A percentile compares a stretch with the other conserved stretches of the same genome.
These are phyloP conservation scores for Forbesichthys papilliferus DNA, from an alignment of 2,113 vertebrate genomes.

Conservation along the genomic window DNA sequence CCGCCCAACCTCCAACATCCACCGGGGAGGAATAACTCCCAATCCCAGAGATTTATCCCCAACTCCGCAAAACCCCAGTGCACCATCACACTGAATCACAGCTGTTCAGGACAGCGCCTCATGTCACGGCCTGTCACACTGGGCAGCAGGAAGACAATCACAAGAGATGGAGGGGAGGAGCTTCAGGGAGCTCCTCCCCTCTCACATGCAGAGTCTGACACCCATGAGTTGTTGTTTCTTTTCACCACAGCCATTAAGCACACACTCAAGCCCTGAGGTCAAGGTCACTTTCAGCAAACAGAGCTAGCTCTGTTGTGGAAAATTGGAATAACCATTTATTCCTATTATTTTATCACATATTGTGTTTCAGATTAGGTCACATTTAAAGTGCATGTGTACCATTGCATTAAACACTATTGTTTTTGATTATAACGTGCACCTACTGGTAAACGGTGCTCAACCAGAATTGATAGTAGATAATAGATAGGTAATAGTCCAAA, in stretches of 20 bases:
- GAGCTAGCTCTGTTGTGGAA: slow-evolving; percentile 53
- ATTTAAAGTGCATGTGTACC: too few relatives aligned
- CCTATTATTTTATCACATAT: too few relatives aligned
- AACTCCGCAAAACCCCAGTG: slow-evolving; percentile 19
- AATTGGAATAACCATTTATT: too few relatives aligned
- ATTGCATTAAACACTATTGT: too few relatives aligned
- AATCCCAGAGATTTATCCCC: slow-evolving; percentile 35
- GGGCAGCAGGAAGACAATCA: neutral
- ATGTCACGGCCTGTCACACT: slow-evolving; percentile 45
- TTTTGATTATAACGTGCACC: too few relatives aligned
- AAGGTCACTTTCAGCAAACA: slow-evolving; percentile 69
- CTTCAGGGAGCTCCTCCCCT: slow-evolving; percentile 23
- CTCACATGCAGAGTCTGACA: slow-evolving; percentile 68
- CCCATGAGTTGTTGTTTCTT: slow-evolving; percentile 80
- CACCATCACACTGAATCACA: slow-evolving; percentile 24
- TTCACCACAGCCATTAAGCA: slow-evolving; percentile 73
- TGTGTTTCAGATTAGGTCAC: too few relatives aligned
- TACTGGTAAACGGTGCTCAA: too few relatives aligned
- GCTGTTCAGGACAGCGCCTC: slow-evolving; percentile 42
- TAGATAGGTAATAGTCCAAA: too few relatives aligned
- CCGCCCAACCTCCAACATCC: slow-evolving; percentile 53
- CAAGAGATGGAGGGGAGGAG: slow-evolving; percentile 6
- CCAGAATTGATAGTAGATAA: too few relatives aligned
- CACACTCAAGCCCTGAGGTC: slow-evolving; percentile 48
- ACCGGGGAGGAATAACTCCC: slow-evolving; percentile 36